These are phyloP conservation scores for Pammene fasciana DNA, from an alignment of 2,888 invertebrate genomes.

Conservation along the genomic window DNA sequence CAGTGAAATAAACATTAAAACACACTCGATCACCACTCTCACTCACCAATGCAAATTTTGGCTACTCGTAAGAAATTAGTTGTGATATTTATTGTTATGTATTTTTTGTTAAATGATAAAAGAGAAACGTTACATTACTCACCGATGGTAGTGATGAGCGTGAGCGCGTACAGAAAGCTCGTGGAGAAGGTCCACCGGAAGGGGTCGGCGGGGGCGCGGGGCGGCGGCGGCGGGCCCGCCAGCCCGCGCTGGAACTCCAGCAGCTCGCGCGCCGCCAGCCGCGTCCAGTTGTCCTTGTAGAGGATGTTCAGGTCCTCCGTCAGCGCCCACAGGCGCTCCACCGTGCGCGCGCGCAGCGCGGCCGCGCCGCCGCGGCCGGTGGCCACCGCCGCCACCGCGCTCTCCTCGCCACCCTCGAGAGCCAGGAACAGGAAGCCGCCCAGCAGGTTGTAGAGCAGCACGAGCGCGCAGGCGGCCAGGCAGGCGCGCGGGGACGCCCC, in stretches of 20 bases:
- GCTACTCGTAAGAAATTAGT: too few species aligned
- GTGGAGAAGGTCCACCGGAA: conserved; percentile 96
- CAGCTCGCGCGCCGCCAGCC: conserved; percentile 93
- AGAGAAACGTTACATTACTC: conserved; percentile 51
- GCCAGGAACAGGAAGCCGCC: conserved; percentile 96
- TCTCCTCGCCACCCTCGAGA: conserved; percentile 88
- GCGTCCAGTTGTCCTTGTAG: conserved; percentile 96
- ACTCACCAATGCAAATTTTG: too few species aligned
- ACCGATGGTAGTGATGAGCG: conserved; percentile 97
- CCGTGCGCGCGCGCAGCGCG: conserved; percentile 87
- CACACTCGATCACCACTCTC: too few species aligned
- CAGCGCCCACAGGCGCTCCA: conserved; percentile 92
- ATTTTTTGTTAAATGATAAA: too few species aligned
- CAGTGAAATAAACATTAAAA: too few species aligned
- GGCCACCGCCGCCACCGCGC: conserved; percentile 86
- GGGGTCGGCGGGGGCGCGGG: conserved; percentile 71
- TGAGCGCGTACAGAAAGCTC: conserved; percentile 95
- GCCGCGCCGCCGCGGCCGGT: conserved; percentile 78
- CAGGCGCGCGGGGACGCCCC: conserved; percentile 88
- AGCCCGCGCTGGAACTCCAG: conserved; percentile 90
- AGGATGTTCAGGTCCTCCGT: conserved; percentile 94
- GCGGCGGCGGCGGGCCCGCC: conserved; percentile 71
- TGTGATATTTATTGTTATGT: too few species aligned
- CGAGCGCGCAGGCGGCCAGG: conserved; percentile 91
- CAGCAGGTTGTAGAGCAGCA: conserved; percentile 94